phyloP scores from a whole-genome alignment of 92 coral and sea anemone species.

The Siderastrea radians region DNA sequence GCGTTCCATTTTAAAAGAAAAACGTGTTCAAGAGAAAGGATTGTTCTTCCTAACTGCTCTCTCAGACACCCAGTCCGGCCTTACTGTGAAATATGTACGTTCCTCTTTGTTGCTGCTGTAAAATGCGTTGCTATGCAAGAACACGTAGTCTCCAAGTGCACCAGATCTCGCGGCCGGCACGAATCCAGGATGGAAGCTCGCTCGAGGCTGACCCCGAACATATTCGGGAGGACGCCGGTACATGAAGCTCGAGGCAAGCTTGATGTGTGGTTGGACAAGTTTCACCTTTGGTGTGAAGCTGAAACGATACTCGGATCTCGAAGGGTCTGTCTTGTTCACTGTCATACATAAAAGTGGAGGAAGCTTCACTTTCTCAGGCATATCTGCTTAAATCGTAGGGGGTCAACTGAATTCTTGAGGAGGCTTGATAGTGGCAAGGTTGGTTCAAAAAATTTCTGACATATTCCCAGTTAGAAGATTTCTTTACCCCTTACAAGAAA shows the following conservation, averaged over 20 bases:
- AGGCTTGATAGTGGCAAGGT: no score
- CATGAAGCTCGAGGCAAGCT: slow-evolving; percentile 92
- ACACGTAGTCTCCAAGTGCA: slow-evolving; percentile 74
- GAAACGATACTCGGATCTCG: slow-evolving; percentile 79
- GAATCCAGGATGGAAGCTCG: slow-evolving; percentile 76
- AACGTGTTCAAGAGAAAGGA: slow-evolving; percentile 73
- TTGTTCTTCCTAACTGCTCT: slow-evolving; percentile 86
- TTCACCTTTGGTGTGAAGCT: slow-evolving; percentile 88
- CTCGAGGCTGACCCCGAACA: slow-evolving; percentile 80
- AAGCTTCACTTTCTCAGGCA: slow-evolving; percentile 64
- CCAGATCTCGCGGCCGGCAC: slow-evolving; percentile 88
- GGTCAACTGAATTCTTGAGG: background rate
- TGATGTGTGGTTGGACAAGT: slow-evolving; percentile 77
- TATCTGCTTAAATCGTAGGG: background rate
- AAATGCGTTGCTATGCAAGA: slow-evolving; percentile 86
- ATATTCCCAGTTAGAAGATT: no score
- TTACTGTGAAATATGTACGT: slow-evolving; percentile 83
- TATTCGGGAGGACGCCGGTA: slow-evolving; percentile 83
- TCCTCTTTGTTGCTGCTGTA: slow-evolving; percentile 58
- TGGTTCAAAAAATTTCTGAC: no score
- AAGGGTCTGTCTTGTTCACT: slow-evolving; percentile 49
- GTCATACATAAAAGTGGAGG: slow-evolving; percentile 90
- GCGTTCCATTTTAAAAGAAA: background rate
- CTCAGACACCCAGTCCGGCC: slow-evolving; percentile 97
- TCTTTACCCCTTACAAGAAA: no score